These are phyloP conservation scores for Syrphus vitripennis DNA, from an alignment of 2,888 invertebrate species.

Conservation along the genomic window DNA sequence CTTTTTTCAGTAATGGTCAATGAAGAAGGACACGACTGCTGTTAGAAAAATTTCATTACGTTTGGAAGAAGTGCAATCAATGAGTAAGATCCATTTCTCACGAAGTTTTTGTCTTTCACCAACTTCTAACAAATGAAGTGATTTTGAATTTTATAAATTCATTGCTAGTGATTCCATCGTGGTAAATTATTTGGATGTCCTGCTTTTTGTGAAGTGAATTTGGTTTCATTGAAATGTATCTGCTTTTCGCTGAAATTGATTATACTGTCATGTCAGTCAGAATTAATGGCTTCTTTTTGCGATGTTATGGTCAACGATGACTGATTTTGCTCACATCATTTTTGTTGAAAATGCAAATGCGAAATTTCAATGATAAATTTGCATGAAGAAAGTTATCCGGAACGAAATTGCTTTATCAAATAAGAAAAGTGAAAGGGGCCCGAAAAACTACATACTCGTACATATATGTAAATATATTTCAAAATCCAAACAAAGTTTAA, in stretches of 20 bases:
- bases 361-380: too few relatives aligned
- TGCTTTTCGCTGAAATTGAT: constrained; percentile 34
- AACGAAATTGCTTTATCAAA: too few relatives aligned
- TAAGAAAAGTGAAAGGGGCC: too few relatives aligned
- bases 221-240: constrained; percentile 8
- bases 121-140: constrained; percentile 53
- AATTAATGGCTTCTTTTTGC: constrained; percentile 35
- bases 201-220: constrained; percentile 6
- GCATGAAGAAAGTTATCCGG: too few relatives aligned
- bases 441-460: too few relatives aligned
- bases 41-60: not conserved
- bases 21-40: constrained; percentile 5
- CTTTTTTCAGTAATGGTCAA: constrained; percentile 13
- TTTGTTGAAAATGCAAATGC: not conserved
- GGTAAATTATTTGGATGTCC: constrained; percentile 35
- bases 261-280: constrained; percentile 41
- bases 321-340: not conserved
- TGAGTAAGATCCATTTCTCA: constrained; percentile 29
- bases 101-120: not conserved
- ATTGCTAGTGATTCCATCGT: not conserved
- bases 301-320: constrained; percentile 4
- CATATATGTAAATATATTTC: too few relatives aligned
- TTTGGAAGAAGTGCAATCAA: constrained; percentile 33
- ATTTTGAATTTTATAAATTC: constrained; percentile 39
- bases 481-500: too few relatives aligned